phyloP scores from a whole-genome alignment of 2,113 vertebrate species.

The Mus musculus region DNA sequence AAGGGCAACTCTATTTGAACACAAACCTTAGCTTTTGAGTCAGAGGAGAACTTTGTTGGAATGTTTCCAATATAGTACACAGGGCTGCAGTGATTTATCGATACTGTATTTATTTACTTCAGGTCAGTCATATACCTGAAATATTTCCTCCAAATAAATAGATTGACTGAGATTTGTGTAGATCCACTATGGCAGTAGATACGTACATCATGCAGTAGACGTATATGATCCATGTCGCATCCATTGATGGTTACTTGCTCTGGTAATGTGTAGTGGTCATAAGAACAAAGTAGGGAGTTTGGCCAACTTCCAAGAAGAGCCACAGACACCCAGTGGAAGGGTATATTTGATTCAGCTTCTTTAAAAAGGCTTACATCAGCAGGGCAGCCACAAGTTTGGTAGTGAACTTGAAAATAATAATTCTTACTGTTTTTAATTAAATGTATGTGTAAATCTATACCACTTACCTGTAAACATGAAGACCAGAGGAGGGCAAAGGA shows the following conservation, averaged over 20 bases:
- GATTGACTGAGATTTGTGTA: not conserved
- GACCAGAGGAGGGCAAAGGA: not conserved
- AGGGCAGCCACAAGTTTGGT: not conserved
- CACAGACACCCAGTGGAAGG: not conserved
- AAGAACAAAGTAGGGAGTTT: not conserved
- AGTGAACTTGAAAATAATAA: slow-evolving; percentile 11
- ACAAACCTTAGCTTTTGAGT: slow-evolving; percentile 17
- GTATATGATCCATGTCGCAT: not conserved
- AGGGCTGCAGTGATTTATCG: slow-evolving; percentile 40
- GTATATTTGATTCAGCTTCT: not conserved
- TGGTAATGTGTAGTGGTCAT: not conserved
- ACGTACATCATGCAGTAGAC: no score
- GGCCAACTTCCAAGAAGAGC: not conserved
- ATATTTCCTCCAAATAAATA: slow-evolving; percentile 36
- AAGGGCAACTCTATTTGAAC: slow-evolving; percentile 54
- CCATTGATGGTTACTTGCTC: not conserved
- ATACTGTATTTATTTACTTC: slow-evolving; percentile 46
- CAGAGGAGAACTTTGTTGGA: slow-evolving; percentile 18
- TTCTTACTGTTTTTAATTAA: not conserved
- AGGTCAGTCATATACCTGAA: slow-evolving; percentile 6
- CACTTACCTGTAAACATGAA: not conserved
- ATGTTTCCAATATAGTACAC: slow-evolving; percentile 32
- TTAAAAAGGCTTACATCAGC: not conserved
- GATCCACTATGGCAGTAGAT: no score
- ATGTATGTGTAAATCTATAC: not conserved